These are phyloP conservation scores for Epistrophe eligans DNA, from an alignment of 2,888 invertebrate genomes.

Conservation along the genomic window DNA sequence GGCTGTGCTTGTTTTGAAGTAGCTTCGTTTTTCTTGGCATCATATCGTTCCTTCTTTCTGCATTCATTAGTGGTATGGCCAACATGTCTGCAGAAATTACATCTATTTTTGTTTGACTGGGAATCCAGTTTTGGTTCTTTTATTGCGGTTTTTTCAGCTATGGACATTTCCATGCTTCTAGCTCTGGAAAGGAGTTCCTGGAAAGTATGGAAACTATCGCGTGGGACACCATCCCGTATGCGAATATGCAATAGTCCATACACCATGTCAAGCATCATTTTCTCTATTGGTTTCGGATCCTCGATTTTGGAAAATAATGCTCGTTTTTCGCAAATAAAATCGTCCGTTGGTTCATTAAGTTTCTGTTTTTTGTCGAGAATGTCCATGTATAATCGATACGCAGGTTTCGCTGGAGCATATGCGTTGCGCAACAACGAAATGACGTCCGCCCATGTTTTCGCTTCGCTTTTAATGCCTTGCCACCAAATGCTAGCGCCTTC, in stretches of 20 bases:
- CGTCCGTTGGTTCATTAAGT: constrained; percentile 28
- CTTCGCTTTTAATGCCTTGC: too few species aligned
- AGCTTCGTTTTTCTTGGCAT: background rate
- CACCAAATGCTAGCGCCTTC: too few species aligned
- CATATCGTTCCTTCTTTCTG: background rate
- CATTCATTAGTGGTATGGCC: background rate
- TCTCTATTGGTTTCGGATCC: background rate
- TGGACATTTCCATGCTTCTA: too few species aligned
- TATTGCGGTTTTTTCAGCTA: too few species aligned
- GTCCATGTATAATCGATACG: constrained; percentile 33
- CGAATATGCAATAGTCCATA: too few species aligned
- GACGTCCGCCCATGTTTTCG: too few species aligned
- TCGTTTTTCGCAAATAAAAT: constrained; percentile 32
- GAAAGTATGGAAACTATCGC: too few species aligned
- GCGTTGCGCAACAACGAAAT: constrained; percentile 18
- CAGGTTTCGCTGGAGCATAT: constrained; percentile 31
- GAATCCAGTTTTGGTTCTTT: too few species aligned
- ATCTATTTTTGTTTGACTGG: background rate
- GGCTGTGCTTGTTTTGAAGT: too few species aligned
- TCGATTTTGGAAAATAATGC: constrained; percentile 16
- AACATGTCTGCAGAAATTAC: background rate
- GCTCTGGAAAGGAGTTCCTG: too few species aligned
- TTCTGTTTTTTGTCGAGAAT: constrained; percentile 15
- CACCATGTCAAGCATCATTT: too few species aligned
- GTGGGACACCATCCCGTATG: too few species aligned